phyloP scores from a whole-genome alignment of 2,797 vertebrate genomes.

The Natrix natrix region DNA sequence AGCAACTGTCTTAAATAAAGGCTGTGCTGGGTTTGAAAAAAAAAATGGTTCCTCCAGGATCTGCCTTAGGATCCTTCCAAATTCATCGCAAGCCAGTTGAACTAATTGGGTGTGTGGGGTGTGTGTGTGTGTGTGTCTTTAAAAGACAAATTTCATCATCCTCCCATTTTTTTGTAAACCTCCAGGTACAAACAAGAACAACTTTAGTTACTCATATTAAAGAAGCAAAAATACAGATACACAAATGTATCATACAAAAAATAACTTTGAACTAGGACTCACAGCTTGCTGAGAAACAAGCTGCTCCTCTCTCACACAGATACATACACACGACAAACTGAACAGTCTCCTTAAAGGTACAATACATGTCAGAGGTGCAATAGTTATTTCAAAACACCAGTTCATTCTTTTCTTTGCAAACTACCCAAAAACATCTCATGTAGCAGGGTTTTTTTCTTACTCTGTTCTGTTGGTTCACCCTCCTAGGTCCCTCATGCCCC shows the following conservation, averaged over 20 bases:
- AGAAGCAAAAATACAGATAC: neutral
- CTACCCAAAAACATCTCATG: neutral
- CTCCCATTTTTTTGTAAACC: neutral
- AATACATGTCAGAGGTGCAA: neutral
- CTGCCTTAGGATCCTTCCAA: neutral
- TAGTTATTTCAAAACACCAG: neutral
- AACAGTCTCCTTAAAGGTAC: neutral
- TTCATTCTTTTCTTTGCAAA: neutral
- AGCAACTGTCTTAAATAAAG: neutral
- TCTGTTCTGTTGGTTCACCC: neutral
- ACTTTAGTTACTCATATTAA: neutral
- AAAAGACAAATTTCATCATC: neutral
- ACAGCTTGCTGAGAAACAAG: neutral
- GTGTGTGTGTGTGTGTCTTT: neutral
- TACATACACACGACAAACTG: neutral
- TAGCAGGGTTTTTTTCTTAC: neutral
- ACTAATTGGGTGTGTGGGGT: neutral
- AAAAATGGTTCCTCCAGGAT: neutral
- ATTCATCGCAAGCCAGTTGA: neutral
- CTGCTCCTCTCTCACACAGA: neutral
- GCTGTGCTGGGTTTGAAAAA: neutral
- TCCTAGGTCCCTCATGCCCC: neutral
- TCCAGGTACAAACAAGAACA: neutral
- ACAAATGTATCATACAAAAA: neutral
- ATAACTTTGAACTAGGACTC: neutral